Base-by-base conservation (phyloP, 2,888 invertebrate genomes). In the Andrena dorsata region DNA sequence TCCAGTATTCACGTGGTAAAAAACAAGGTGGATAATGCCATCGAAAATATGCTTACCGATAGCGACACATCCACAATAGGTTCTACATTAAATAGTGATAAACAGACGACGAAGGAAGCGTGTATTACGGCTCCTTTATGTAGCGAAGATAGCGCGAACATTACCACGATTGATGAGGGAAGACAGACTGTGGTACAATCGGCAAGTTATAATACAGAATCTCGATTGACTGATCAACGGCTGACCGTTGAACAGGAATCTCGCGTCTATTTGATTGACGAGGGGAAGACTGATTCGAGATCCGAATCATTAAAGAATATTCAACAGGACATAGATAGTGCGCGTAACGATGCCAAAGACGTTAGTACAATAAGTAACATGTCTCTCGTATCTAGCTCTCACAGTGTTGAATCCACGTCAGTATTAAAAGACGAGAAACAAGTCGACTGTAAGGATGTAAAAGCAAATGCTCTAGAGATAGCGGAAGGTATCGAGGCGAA, bases 261-360 rank as follows among this genome's bases (percentile, higher is more conserved):
- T 20, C n/a, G 20, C 26, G 6, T 16, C 8, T 35, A 71, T n/a
- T 64, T 72, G 23, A 13, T 61, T 51, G 6, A 0, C 20, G 8
- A 47, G 1, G 10, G 10, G 26, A 76, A 68, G 58, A 76, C 72
- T 68, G 77, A 80, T n/a, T 7, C 16, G 16, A 53, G 23, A 28
- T n/a, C 10, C 20, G 70, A 56, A 56, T 10, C 26, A 3, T 56
- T 28, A 16, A 35, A 41, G 16, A 6, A 16, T 66, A 5, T n/a
- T 49, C 20, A 4, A 8, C 10, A 41, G 23, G 7, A 28, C 60
- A 35, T 72, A 82, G 68, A 77, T 66, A 76, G n/a, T 16, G 23
- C 30, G 1, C 32, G 41, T 53, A 66, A 68, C 26, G 30, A 76
- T 83, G 74, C 86, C 83, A 87, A 87, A 83, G 86, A 85, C 23